Evolutionary conservation across 2,888 invertebrate genomes (phyloP), one percentile per base, ranked within the genome.

Genomic region (Tortrix viridana): DNA sequence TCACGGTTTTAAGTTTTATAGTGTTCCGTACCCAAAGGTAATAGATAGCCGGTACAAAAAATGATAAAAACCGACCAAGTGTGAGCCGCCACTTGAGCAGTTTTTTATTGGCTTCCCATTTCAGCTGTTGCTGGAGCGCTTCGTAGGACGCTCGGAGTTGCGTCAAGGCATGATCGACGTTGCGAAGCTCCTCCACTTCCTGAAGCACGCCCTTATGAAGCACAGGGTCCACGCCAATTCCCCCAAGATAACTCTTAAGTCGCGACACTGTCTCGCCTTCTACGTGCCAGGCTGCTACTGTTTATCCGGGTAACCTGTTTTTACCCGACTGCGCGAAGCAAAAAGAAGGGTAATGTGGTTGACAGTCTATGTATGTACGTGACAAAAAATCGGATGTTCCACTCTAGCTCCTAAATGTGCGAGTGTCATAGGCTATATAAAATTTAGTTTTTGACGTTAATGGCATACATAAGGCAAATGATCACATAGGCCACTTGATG

Each of bases 281-380:
- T 69, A 68, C 0, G 19, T 79, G 0, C 74, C 84, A 0, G 87
- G 87, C 0, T 87, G 87, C 26, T 86, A 68, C 38, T 86, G 87
- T 60, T 73, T 61, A 12, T 16, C 60, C 0, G 86, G 86, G 86
- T 86, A 43, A 12, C 2, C 16, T 7, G 18, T 41, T 9, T n/a
- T n/a, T 9, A 18, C 5, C 38, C n/a, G 1, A 7, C 38, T 9
- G 5, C 38, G n/a, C 26, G 26, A 26, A 26, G 18, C 49, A 23
- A 19, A 58, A 43, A 32, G 49, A 49, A 5, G 26, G 3, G 14
- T 58, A 12, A 3, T 12, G 7, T 20, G 16, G 43, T 49, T n/a
- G 43, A 20, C 19, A 41, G 57, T 18, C 16, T 5, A 5, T 3
- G 3, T 6, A 32, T 32, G 32, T 32, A 32, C 14, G 4, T 47